Percentiles rank a stretch among this genome's conserved stretches.
Evolutionary conservation across 2,888 invertebrate genomes (phyloP).

Genomic region (Eledone cirrhosa): DNA sequence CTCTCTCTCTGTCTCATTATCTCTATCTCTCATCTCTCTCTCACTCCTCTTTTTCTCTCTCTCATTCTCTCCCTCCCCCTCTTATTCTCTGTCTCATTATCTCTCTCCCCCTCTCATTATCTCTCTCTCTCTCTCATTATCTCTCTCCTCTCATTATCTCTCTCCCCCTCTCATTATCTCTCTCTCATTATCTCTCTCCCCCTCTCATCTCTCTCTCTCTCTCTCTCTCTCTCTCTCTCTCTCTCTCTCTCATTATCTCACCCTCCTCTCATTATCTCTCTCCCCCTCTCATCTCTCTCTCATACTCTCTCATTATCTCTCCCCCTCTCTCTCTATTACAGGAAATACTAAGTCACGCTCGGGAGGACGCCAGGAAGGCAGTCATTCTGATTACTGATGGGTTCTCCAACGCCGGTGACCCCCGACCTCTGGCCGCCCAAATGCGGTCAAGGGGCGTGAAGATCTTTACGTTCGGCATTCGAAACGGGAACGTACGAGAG

Average conservation of each 20-base stretch:
- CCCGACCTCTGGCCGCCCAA: conserved; percentile 72
- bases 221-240: too few relatives aligned
- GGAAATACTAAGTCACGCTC: conserved; percentile 59
- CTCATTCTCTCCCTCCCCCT: conserved; percentile 8
- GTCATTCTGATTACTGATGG: conserved; percentile 78
- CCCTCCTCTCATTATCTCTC: background rate
- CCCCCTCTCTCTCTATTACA: conserved; percentile 37
- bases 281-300: background rate
- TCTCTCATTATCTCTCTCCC: background rate
- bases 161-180: background rate
- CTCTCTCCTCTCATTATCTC: background rate
- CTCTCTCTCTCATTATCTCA: too few relatives aligned
- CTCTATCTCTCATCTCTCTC: background rate
- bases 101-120: background rate
- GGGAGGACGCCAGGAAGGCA: conserved; percentile 70
- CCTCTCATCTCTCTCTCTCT: background rate
- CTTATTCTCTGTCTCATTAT: background rate
- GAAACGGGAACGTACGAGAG: conserved; percentile 73
- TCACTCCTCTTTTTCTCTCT: background rate
- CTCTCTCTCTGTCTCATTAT: background rate
- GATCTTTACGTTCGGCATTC: conserved; percentile 72
- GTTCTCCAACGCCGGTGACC: conserved; percentile 77
- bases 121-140: background rate
- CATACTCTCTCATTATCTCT: background rate
- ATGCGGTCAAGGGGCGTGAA: conserved; percentile 68